Base-by-base conservation (phyloP, 2,888 invertebrate species). In the Leucophora obtusa region DNA sequence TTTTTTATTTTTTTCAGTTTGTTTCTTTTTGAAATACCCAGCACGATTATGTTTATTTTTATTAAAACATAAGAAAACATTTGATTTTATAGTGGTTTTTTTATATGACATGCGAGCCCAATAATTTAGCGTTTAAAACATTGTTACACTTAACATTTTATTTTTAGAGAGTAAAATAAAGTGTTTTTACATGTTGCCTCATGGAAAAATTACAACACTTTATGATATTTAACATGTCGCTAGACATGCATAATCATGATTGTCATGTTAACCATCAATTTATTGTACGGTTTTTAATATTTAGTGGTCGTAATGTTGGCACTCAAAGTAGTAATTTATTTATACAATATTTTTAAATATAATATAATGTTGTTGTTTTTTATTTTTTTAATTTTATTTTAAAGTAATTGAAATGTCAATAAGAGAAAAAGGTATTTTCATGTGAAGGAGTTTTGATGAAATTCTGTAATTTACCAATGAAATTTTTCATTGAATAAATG, bases 61-160 rank as follows among this genome's bases (percentile, higher is more conserved):
- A 51, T 79, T 38, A 53, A 60, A 62, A 35, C 43, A 60, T 43
- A 60, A 62, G 43, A n/a, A 24, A 78, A 38, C 62, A 72, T 62
- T 75, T 71, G 51, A 75, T 72, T 75, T 72, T 65, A 68, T 66
- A 70, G 47, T 56, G 63, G 53, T 28, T n/a, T 70, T 72, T 79
- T 74, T 74, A 79, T 79, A 43, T 66, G 70, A 50, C 79, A 75
- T 71, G 71, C 51, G 79, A 75, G 79, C 14, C 54, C 71, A 62
- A 56, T 68, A 71, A 71, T 43, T 66, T 68, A 58, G 18, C 62
- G 28, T 75, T 50, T 21, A 43, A 63, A 35, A 62, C 56, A 35
- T 62, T 14, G n/a, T 4, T 5, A 28, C 43, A 47, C 53, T 53
- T 3, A 53, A 53, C 65, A 66, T 53, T 71, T 71, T 43, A 24